Conservation (phyloP, 2,888 invertebrate species). For the Autographa pulchrina region DNA sequence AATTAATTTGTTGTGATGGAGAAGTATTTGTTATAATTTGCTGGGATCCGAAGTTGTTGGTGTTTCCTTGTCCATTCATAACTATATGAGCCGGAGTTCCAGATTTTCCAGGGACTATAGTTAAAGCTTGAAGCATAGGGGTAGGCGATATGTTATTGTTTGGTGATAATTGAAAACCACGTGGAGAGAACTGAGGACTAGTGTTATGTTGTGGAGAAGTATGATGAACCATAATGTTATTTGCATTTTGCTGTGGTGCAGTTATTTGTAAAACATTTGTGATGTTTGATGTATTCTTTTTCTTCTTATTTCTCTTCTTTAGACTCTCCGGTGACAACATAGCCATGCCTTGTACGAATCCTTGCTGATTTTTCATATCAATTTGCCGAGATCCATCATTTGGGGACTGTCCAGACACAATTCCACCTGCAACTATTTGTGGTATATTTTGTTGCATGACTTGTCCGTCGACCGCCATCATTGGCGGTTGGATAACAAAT, state of each 20-base stretch:
- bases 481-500: constrained; percentile 93
- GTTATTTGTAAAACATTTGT: constrained; percentile 92
- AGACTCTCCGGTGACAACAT: constrained; percentile 92
- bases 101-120: constrained; percentile 93
- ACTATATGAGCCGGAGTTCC: constrained; percentile 93
- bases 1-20: constrained; percentile 91
- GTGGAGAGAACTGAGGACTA: constrained; percentile 91
- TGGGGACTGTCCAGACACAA: constrained; percentile 88
- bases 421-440: constrained; percentile 91
- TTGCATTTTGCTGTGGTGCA: constrained; percentile 91
- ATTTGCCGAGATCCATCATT: constrained; percentile 87
- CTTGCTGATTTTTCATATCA: constrained; percentile 86
- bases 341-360: constrained; percentile 80
- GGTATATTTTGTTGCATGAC: constrained; percentile 92
- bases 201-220: constrained; percentile 85
- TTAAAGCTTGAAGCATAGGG: constrained; percentile 93
- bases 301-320: constrained; percentile 92
- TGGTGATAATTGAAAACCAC: constrained; percentile 93
- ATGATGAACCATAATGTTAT: constrained; percentile 90
- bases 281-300: constrained; percentile 92
- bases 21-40: constrained; percentile 91
- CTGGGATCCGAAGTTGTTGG: constrained; percentile 91
- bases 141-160: constrained; percentile 91
- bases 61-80: constrained; percentile 92
- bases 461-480: constrained; percentile 93